phyloP scores from a whole-genome alignment of 2,888 invertebrate genomes.

The Ganaspis brasiliensis region DNA sequence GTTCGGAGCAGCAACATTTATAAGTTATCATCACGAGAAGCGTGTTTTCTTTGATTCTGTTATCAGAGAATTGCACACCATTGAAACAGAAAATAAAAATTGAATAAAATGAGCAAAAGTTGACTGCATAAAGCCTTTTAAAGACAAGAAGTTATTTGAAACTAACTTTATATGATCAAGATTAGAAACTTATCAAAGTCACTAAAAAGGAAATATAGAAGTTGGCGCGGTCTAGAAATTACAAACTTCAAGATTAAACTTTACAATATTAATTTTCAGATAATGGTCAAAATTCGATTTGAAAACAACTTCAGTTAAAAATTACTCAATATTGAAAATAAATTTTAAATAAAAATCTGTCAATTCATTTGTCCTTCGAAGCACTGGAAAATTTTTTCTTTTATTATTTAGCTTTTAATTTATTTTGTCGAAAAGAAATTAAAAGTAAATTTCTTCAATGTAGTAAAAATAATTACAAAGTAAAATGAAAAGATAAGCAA shows the following conservation, averaged over 20 bases:
- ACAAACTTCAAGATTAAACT: too few relatives aligned
- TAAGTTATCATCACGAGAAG: neutral
- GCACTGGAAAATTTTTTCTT: neutral
- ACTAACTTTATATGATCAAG: neutral
- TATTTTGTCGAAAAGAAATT: too few relatives aligned
- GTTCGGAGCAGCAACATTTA: too few relatives aligned
- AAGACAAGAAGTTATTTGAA: neutral
- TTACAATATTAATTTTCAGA: too few relatives aligned
- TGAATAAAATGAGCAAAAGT: neutral
- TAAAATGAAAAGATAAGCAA: too few relatives aligned
- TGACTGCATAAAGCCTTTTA: neutral
- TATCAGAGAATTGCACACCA: neutral
- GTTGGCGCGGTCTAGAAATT: too few relatives aligned
- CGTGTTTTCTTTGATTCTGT: neutral
- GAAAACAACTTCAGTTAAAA: neutral
- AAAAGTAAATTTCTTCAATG: too few relatives aligned
- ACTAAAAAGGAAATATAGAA: too few relatives aligned
- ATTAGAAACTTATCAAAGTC: neutral
- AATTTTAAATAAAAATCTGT: neutral
- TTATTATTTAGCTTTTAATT: too few relatives aligned
- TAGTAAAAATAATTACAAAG: too few relatives aligned
- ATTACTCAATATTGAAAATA: neutral
- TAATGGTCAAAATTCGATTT: neutral
- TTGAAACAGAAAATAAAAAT: constrained; percentile 9
- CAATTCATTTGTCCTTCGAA: neutral